Evolutionary conservation across 1,140 invertebrate genomes (phyloP), one percentile per base, ranked within the genome.

Genomic region (Drosophila micromelanica): DNA sequence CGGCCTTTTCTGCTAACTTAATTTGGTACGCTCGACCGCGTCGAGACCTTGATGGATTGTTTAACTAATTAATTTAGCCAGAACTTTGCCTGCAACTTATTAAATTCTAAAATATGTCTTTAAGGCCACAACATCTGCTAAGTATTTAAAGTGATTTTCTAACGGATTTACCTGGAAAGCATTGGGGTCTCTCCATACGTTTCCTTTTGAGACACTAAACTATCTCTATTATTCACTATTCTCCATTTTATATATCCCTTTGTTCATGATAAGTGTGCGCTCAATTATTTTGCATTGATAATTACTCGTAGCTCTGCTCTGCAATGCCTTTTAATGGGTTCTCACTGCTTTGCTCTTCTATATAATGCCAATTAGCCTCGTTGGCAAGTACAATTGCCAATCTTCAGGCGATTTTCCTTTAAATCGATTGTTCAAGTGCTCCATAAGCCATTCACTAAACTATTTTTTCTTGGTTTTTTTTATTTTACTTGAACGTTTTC

Each of bases 201-300:
- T 32, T 49, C 23, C 54, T 40, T 40, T 70, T 69, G 27, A 60
- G 45, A 1, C 27, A 35, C 27, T 27, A 0, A 15, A 35, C 27
- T 27, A 27, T 27, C 27, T 27, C 27, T 27, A 27, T 27, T 27
- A 38, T 40, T 40, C 55, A 61, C 20, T 37, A 30, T 20, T 61
- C 73, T 72, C 68, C 46, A 23, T 35, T 67, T 61, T 61, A 46
- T 42, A 46, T 35, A 52, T 17, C 48, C 60, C 13, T 42, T 56
- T 56, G 42, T 12, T 30, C 52, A 45, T 52, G 61, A 51, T 65
- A 51, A 65, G 45, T 51, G 35, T 43, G 54, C 54, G 37, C 40
- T 84, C 65, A 82, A 78, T 82, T 84, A 84, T 78, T 84, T 84
- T 60, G 71, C 80, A 76, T 82, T 79, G 80, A 79, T 81, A 82